Evolutionary conservation across 1,140 invertebrate genomes (phyloP), one percentile per base, ranked within the genome.

Genomic region (Pseudomyrmex gracilis): DNA sequence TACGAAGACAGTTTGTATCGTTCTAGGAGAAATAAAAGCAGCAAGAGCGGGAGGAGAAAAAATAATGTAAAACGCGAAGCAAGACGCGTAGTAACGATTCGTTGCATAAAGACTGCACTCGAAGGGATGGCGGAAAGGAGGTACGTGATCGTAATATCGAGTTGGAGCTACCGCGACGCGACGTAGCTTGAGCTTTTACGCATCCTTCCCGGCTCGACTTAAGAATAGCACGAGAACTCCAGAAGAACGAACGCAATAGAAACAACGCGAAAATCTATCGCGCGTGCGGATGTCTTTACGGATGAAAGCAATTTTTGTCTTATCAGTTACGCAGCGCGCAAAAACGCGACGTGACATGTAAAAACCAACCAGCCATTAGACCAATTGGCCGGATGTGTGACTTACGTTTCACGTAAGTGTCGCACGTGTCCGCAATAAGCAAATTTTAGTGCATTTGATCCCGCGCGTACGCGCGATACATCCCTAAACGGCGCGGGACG

Each of bases 101-200:
- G 66, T 60, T 80, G 76, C 66, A 80, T 80, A 80, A 80, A 80
- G 76, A 71, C 76, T 80, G 76, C 53, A 71, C 43, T 71, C 66
- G 76, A 80, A 80, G 66, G 5, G 22, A 80, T 71, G 67, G 76
- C 43, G 66, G 66, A 70, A 58, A 43, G 60, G 43, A 34, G 45
- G 66, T 80, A 80, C 76, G 76, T 80, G 76, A 80, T 80, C 76
- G 66, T 80, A 80, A 80, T 80, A 80, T 80, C 66, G 53, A 80
- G 76, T 8, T 47, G n/a, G 43, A n/a, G n/a, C n/a, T 15, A 12
- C 34, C 34, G 7, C 45, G 47, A 58, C 22, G 20, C 49, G 45
- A n/a, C n/a, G n/a, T 71, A 58, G 76, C 22, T 80, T 43, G 43
- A 12, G 47, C 70, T 78, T 67, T 78, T 78, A 80, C 53, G 76